phyloP scores from a whole-genome alignment of 92 coral and sea anemone species.

The Pocillopora grandis region DNA sequence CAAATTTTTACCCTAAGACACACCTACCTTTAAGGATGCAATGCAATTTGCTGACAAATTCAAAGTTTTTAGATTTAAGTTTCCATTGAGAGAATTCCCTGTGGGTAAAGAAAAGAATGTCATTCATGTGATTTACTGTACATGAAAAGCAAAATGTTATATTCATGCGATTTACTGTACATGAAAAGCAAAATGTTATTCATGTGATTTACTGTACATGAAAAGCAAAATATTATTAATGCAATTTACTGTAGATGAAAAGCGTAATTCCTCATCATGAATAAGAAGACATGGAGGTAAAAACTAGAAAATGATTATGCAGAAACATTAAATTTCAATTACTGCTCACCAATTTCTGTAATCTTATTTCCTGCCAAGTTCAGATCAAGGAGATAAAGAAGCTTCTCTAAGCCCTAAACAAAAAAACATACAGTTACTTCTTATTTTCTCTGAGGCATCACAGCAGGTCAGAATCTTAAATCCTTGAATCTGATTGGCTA shows the following conservation, averaged over 20 bases:
- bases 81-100: slow-evolving; percentile 82
- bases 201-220: too few species aligned
- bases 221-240: too few species aligned
- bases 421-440: background rate
- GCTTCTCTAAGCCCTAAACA: slow-evolving; percentile 69
- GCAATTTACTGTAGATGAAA: background rate
- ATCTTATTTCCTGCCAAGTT: slow-evolving; percentile 87
- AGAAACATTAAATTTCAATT: background rate
- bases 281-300: too few species aligned
- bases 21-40: slow-evolving; percentile 76
- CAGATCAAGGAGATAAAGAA: slow-evolving; percentile 61
- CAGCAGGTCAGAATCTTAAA: too few species aligned
- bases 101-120: background rate
- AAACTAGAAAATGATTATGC: background rate
- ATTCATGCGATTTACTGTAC: too few species aligned
- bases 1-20: background rate
- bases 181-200: background rate
- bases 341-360: slow-evolving; percentile 70
- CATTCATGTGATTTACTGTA: too few species aligned
- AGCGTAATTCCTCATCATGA: background rate
- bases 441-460: too few species aligned
- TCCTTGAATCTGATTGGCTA: too few species aligned
- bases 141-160: too few species aligned
- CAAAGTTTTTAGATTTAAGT: slow-evolving; percentile 67
- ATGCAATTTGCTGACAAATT: slow-evolving; percentile 84